Conservation (phyloP, 2,113 vertebrate genomes). For the Aythya baeri region DNA sequence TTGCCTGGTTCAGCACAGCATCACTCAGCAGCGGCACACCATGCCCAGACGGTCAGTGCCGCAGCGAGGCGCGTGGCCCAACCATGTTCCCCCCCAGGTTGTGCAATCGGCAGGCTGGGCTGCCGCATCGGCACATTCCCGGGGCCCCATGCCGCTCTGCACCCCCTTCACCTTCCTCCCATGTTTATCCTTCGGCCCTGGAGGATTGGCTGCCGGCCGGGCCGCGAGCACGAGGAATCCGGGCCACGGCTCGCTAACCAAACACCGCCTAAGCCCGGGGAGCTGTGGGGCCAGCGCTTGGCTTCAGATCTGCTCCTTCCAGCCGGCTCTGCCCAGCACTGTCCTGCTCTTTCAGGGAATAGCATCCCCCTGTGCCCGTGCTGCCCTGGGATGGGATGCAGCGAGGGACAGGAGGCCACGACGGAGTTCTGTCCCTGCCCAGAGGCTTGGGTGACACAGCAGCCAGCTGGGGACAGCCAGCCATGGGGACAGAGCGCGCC, state of each 20-base stretch:
- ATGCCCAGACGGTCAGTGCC: fast-evolving
- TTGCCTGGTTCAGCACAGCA: fast-evolving
- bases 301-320: not conserved
- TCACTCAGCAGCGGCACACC: not conserved
- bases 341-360: not conserved
- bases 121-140: slow-evolving; percentile 74
- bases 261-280: slow-evolving; percentile 25
- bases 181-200: slow-evolving; percentile 54
- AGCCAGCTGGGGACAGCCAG: not conserved
- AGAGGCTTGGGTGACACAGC: not conserved
- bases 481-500: fast-evolving
- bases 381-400: not conserved
- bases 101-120: slow-evolving; percentile 28
- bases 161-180: slow-evolving; percentile 24
- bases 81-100: not conserved
- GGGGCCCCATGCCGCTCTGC: slow-evolving; percentile 11
- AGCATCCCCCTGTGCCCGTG: fast-evolving
- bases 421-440: not conserved
- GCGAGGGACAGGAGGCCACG: fast-evolving
- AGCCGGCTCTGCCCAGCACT: not conserved
- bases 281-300: not conserved
- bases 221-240: slow-evolving; percentile 25
- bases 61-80: not conserved
- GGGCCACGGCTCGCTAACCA: slow-evolving; percentile 23
- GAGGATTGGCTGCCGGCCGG: slow-evolving; percentile 60